A percentile compares a stretch with the other conserved stretches of the same genome.
Evolutionary conservation across 2,797 vertebrate species (phyloP).

Genomic region (Scyliorhinus canicula): DNA sequence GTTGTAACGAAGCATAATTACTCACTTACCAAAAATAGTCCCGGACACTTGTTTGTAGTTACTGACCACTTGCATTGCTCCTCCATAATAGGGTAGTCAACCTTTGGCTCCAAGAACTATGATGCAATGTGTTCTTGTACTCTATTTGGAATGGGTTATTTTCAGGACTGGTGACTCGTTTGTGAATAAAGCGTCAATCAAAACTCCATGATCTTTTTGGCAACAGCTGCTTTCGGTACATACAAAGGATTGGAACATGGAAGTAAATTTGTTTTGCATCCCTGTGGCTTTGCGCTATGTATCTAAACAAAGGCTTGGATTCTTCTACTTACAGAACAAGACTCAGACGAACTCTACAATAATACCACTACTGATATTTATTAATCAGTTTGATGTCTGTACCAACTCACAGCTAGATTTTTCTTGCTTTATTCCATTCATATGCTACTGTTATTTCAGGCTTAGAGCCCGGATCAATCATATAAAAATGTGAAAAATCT

Average conservation of each 20-base stretch:
- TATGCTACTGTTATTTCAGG: background rate
- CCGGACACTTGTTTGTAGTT: background rate
- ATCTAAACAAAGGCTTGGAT: background rate
- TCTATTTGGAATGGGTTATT: background rate
- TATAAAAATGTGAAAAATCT: background rate
- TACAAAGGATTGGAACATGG: background rate
- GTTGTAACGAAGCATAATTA: background rate
- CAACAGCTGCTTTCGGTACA: background rate
- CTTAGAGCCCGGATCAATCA: background rate
- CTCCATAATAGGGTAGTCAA: background rate
- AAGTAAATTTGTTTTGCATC: background rate
- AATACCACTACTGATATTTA: background rate
- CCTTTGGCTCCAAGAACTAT: background rate
- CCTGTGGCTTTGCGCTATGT: background rate
- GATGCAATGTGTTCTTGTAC: background rate
- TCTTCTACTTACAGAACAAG: background rate
- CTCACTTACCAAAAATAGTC: background rate
- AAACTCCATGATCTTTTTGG: background rate
- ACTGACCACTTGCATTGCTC: background rate
- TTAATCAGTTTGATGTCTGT: background rate
- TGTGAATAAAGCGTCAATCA: background rate
- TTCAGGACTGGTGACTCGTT: background rate
- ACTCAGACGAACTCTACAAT: background rate
- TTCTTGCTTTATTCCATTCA: background rate
- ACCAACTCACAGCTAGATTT: background rate